phyloP scores from a whole-genome alignment of 2,888 invertebrate species.

The Drosophila gaucha region DNA sequence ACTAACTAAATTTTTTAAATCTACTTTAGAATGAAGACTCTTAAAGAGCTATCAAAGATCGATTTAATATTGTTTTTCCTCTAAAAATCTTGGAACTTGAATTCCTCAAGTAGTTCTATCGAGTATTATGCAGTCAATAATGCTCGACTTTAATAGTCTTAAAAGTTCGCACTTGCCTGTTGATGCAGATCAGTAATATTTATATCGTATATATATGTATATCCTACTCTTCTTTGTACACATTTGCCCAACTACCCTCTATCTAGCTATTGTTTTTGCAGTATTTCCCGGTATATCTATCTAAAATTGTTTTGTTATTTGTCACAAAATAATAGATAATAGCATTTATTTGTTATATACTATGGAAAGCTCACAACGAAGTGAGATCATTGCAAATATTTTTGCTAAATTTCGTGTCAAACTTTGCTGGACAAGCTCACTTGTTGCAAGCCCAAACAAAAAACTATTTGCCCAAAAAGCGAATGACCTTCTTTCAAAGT shows the following conservation, averaged over 20 bases:
- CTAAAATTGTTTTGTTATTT: no score
- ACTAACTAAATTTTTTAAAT: no score
- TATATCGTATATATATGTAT: neutral
- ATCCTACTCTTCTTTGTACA: neutral
- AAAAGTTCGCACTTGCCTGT: neutral
- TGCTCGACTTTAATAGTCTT: neutral
- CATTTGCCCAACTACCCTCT: neutral
- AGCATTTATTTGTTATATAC: neutral
- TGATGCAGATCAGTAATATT: neutral
- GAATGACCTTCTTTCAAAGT: slow-evolving; percentile 74
- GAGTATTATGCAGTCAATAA: neutral
- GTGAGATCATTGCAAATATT: slow-evolving; percentile 17
- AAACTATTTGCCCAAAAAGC: neutral
- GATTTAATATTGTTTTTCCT: no score
- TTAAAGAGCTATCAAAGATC: no score
- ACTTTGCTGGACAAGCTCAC: slow-evolving; percentile 14
- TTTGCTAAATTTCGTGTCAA: neutral
- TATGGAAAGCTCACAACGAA: slow-evolving; percentile 1
- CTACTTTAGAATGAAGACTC: no score
- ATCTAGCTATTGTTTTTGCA: neutral
- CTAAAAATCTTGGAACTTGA: no score
- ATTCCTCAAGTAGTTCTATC: no score
- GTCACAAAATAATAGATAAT: slow-evolving; percentile 4
- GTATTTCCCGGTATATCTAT: slow-evolving; percentile 7
- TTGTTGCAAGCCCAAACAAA: slow-evolving; percentile 47